Evolutionary conservation across 2,113 vertebrate genomes (phyloP).

Genomic region (Sylvietta virens): DNA sequence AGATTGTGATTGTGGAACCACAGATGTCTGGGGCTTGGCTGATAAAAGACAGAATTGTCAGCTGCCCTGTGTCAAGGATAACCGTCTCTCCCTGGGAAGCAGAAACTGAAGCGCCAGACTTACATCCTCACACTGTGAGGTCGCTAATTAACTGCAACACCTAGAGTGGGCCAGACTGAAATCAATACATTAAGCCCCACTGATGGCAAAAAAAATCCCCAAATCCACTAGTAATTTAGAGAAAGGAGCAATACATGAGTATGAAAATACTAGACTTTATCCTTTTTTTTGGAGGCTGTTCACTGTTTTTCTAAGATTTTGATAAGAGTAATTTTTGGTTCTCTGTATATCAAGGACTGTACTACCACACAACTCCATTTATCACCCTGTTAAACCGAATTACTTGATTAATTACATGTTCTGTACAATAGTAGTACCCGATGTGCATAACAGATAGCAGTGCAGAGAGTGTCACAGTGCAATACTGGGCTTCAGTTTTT

Average conservation of each 20-base stretch:
- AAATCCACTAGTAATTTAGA: background rate
- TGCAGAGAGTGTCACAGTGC: rapidly evolving
- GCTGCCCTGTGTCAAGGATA: slow-evolving; percentile 5
- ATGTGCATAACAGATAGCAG: background rate
- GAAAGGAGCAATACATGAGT: background rate
- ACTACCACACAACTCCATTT: background rate
- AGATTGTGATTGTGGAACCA: slow-evolving; percentile 4
- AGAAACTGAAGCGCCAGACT: background rate
- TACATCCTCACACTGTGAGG: background rate
- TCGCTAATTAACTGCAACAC: slow-evolving; percentile 27
- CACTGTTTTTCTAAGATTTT: background rate
- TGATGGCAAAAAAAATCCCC: background rate
- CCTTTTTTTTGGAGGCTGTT: background rate
- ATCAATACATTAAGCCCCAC: background rate
- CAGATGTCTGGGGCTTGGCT: slow-evolving; percentile 7
- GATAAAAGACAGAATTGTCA: slow-evolving; percentile 11
- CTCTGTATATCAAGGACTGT: background rate
- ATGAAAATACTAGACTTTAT: background rate
- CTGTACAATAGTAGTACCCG: rapidly evolving
- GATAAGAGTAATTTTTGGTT: background rate
- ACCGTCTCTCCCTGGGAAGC: background rate
- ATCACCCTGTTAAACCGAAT: background rate
- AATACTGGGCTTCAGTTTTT: background rate
- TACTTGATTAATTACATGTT: background rate
- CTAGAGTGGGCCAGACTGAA: background rate